These are phyloP conservation scores for Basileuterus tristriatus DNA, from an alignment of 2,797 vertebrate genomes.

Conservation along the genomic window DNA sequence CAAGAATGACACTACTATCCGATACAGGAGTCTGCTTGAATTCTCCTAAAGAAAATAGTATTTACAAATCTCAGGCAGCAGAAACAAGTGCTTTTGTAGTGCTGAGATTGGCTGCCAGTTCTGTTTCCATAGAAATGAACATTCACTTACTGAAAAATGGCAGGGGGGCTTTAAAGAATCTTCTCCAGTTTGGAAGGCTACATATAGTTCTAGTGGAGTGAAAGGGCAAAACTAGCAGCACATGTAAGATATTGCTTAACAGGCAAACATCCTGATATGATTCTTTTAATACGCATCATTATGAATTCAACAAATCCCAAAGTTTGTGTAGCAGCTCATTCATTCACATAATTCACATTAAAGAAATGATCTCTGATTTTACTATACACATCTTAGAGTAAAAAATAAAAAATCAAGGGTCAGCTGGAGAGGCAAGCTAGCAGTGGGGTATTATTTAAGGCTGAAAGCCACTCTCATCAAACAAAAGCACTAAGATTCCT, in stretches of 20 bases:
- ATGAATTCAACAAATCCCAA: background rate
- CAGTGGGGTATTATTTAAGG: background rate
- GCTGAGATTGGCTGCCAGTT: slow-evolving; percentile 4
- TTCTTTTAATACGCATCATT: background rate
- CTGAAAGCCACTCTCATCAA: background rate
- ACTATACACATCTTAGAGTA: background rate
- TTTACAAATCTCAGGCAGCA: slow-evolving; percentile 40
- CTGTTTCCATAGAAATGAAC: slow-evolving; percentile 69
- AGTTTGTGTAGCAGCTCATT: background rate
- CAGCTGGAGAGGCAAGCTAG: background rate
- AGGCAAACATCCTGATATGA: background rate
- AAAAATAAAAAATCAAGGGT: background rate
- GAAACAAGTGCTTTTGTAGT: background rate
- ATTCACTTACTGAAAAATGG: slow-evolving; percentile 15
- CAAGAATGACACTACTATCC: background rate
- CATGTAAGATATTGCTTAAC: fast-evolving
- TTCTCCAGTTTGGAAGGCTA: background rate
- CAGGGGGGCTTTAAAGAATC: background rate
- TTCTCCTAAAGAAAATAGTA: background rate
- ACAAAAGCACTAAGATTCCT: background rate
- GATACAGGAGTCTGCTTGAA: background rate
- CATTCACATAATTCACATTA: background rate
- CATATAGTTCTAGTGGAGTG: background rate
- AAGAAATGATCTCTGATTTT: background rate
- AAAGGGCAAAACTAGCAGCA: background rate